These are phyloP conservation scores for Hypocryptadius cinnamomeus DNA, from an alignment of 2,113 vertebrate species.

Conservation along the genomic window DNA sequence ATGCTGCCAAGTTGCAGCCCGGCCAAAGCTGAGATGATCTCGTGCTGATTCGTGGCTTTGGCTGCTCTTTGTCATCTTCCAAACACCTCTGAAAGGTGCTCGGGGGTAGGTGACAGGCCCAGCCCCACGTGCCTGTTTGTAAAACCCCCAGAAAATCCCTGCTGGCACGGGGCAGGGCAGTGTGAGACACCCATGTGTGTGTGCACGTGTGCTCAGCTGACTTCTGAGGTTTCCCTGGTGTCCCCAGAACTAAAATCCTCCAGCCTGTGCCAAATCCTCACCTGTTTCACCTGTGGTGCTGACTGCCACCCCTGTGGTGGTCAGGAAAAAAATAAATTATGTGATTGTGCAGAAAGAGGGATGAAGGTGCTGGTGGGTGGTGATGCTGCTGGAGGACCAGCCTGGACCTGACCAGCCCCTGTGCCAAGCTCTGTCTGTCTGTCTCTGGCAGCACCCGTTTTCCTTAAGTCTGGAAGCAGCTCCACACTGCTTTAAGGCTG, in stretches of 20 bases:
- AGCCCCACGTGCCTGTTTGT: not conserved
- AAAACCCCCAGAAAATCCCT: not conserved
- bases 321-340: not conserved
- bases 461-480: not conserved
- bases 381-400: not conserved
- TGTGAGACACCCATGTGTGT: not conserved
- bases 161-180: not conserved
- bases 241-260: not conserved
- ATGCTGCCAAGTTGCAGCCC: not conserved
- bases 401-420: not conserved
- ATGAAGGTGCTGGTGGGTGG: not conserved
- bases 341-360: not conserved
- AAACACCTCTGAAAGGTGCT: not conserved
- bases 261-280: not conserved
- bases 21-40: not conserved
- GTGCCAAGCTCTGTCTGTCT: not conserved
- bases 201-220: not conserved
- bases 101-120: not conserved
- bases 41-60: not conserved
- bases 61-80: constrained; percentile 6
- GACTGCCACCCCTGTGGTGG: accelerated
- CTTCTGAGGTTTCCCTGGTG: not conserved
- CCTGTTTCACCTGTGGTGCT: accelerated
- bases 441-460: not conserved
- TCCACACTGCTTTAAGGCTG: not conserved